Percentiles rank a stretch among this genome's conserved stretches.
Evolutionary conservation across 1,140 invertebrate genomes (phyloP).

Genomic region (Saccostrea echinata): DNA sequence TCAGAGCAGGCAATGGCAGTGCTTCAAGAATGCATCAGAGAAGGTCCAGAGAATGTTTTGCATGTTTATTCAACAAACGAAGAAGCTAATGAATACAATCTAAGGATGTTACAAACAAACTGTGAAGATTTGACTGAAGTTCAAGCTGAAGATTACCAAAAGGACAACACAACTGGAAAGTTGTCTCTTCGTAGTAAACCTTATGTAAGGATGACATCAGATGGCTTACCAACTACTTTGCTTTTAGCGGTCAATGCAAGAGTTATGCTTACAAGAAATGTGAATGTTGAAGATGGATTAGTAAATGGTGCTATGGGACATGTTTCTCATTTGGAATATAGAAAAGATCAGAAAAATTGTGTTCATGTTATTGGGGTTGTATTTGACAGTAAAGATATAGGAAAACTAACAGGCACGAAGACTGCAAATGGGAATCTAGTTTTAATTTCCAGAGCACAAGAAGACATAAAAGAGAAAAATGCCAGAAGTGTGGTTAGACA

Average conservation of each 20-base stretch:
- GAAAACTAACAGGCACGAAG: conserved; percentile 7
- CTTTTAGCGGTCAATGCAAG: conserved; percentile 15
- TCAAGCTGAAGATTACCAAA: conserved; percentile 27
- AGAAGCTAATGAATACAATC: conserved; percentile 45
- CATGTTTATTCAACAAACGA: conserved; percentile 48
- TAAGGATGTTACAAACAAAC: background rate
- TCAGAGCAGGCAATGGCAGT: background rate
- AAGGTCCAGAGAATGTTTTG: conserved; percentile 20
- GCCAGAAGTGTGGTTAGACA: conserved; percentile 4
- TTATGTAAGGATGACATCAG: background rate
- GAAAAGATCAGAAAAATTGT: background rate
- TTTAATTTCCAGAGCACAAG: conserved; percentile 10
- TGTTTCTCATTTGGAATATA: background rate
- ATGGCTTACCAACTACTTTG: background rate
- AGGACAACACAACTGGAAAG: conserved; percentile 36
- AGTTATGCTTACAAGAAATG: conserved; percentile 46
- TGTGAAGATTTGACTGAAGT: conserved; percentile 20
- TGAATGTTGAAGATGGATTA: conserved; percentile 41
- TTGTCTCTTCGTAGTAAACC: background rate
- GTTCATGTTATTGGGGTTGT: conserved; percentile 21
- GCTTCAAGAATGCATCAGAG: conserved; percentile 18
- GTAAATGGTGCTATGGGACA: conserved; percentile 42
- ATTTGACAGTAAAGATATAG: conserved; percentile 36
- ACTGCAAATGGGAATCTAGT: background rate
- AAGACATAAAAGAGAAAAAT: background rate